Evolutionary conservation across 2,888 invertebrate genomes (phyloP).

Genomic region (Malacosoma neustria): DNA sequence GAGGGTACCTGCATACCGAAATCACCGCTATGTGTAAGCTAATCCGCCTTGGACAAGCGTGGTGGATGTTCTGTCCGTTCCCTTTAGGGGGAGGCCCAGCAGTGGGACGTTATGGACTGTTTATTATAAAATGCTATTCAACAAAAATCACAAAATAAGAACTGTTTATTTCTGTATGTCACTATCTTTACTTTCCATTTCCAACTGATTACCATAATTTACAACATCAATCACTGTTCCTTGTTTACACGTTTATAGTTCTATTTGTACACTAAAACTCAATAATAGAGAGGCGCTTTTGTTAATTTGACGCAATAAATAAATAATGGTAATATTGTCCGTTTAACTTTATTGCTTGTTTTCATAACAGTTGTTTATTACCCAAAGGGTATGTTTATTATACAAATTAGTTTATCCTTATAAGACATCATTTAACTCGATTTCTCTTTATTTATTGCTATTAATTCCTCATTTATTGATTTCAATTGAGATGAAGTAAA

Average conservation of each 20-base stretch:
- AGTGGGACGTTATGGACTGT: too few species aligned
- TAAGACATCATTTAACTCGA: neutral
- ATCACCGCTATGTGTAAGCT: too few species aligned
- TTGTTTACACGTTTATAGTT: slow-evolving; percentile 15
- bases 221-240: slow-evolving; percentile 19
- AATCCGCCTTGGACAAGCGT: too few species aligned
- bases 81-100: too few species aligned
- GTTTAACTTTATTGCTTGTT: slow-evolving; percentile 18
- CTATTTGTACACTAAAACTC: slow-evolving; percentile 11
- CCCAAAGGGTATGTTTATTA: slow-evolving; percentile 18
- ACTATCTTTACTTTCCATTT: slow-evolving; percentile 6
- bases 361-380: slow-evolving; percentile 17
- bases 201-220: slow-evolving; percentile 28
- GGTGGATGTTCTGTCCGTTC: too few species aligned
- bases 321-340: slow-evolving; percentile 24
- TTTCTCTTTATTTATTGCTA: neutral
- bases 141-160: too few species aligned
- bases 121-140: too few species aligned
- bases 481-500: too few species aligned
- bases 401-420: neutral
- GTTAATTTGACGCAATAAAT: slow-evolving; percentile 27
- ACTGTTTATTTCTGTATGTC: too few species aligned
- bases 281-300: slow-evolving; percentile 13
- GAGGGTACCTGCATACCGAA: too few species aligned
- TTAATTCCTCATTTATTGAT: too few species aligned